Evolutionary conservation across 1,140 invertebrate species (phyloP).

Genomic region (Calephelis virginiensis): DNA sequence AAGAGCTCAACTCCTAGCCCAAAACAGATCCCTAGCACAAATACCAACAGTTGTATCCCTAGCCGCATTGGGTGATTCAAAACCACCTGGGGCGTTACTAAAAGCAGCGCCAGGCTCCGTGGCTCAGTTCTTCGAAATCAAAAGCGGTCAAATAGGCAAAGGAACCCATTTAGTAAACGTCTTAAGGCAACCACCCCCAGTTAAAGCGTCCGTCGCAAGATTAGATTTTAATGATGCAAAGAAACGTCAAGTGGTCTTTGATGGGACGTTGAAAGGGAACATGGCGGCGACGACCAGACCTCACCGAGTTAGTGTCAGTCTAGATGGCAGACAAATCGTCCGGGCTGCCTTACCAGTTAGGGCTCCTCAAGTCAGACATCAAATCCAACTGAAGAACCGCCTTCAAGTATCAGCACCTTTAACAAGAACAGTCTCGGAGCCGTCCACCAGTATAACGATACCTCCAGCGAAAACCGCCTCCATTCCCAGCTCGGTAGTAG

Average conservation of each 20-base stretch:
- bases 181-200: constrained; percentile 49
- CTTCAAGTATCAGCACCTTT: constrained; percentile 41
- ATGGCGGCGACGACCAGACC: constrained; percentile 37
- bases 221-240: constrained; percentile 48
- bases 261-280: constrained; percentile 44
- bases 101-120: constrained; percentile 55
- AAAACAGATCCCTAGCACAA: constrained; percentile 45
- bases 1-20: constrained; percentile 50
- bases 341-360: constrained; percentile 45
- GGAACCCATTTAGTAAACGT: constrained; percentile 64
- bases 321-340: constrained; percentile 52
- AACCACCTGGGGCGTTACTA: constrained; percentile 42
- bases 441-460: constrained; percentile 45
- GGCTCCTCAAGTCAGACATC: constrained; percentile 44
- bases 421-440: constrained; percentile 34
- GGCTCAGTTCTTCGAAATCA: constrained; percentile 65
- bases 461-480: constrained; percentile 44
- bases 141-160: constrained; percentile 52
- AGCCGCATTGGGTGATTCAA: constrained; percentile 50
- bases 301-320: constrained; percentile 45
- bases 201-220: constrained; percentile 38
- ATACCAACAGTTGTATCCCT: constrained; percentile 57
- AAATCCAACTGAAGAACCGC: constrained; percentile 57
- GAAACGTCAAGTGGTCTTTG: constrained; percentile 49
- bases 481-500: constrained; percentile 55